These are phyloP conservation scores for Mastigias papua DNA, from an alignment of 30 jellyfish, hydroid and myxozoan species.

Conservation along the genomic window DNA sequence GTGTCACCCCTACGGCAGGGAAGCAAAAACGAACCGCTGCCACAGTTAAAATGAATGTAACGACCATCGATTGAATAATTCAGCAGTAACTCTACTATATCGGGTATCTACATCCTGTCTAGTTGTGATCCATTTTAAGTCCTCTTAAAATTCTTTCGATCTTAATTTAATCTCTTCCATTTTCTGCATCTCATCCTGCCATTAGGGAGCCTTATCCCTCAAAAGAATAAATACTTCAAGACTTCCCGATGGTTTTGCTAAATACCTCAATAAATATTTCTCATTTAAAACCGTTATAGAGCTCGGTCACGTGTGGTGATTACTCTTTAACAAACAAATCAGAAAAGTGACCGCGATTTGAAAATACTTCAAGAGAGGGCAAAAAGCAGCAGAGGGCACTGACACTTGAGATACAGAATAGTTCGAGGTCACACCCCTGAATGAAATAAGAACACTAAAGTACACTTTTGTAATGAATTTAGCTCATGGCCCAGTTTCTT, in stretches of 20 bases:
- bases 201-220: neutral
- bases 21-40: neutral
- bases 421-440: too few species aligned
- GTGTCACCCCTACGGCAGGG: constrained; percentile 1
- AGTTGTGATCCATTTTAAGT: neutral
- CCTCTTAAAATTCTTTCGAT: neutral
- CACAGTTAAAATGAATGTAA: neutral
- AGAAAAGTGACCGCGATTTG: neutral
- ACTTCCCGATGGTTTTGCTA: neutral
- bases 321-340: neutral
- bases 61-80: neutral
- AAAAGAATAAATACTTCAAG: neutral
- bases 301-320: neutral
- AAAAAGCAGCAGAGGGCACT: neutral
- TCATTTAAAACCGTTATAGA: neutral
- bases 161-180: neutral
- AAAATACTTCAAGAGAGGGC: neutral
- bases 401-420: neutral
- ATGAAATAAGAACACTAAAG: too few species aligned
- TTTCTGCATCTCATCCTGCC: neutral
- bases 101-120: neutral
- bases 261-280: neutral
- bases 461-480: too few species aligned
- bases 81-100: neutral
- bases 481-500: too few species aligned